Evolutionary conservation across 1,140 invertebrate genomes (phyloP).

Genomic region (Limonius californicus): DNA sequence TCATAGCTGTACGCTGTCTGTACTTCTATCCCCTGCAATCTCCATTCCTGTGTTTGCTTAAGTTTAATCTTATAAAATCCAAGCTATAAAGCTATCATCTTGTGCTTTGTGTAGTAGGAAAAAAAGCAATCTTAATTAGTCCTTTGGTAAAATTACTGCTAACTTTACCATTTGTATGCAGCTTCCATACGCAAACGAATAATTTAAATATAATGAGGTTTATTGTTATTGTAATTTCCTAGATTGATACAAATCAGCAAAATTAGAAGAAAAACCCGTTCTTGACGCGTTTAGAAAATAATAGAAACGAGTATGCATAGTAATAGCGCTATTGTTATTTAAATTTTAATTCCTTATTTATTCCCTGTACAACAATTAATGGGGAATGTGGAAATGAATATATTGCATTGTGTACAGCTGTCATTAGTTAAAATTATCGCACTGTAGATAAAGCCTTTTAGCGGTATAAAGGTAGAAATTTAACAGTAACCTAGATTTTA

Average conservation of each 20-base stretch:
- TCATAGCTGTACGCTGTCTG: background rate
- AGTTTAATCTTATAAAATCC: background rate
- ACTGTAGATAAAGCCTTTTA: background rate
- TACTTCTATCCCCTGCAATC: background rate
- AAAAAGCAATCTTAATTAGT: background rate
- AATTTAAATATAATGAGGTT: conserved; percentile 10
- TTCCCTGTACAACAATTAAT: background rate
- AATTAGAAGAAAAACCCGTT: background rate
- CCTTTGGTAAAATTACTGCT: background rate
- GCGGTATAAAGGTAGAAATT: background rate
- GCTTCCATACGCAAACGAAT: background rate
- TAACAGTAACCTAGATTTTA: background rate
- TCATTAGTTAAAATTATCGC: too few species aligned
- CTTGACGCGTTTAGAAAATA: background rate
- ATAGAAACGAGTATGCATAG: background rate
- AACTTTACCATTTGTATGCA: background rate
- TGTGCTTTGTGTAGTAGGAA: background rate
- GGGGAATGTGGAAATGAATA: too few species aligned
- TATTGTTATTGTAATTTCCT: conserved; percentile 9
- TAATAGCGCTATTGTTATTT: conserved; percentile 1
- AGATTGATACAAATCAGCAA: conserved; percentile 8
- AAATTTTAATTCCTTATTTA: background rate
- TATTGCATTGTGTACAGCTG: too few species aligned
- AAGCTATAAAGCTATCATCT: background rate
- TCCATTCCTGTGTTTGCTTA: background rate